Percentiles rank a stretch among this genome's conserved stretches.
These are phyloP conservation scores for Boloria euphrosyne DNA, from an alignment of 2,888 invertebrate genomes.

Conservation along the genomic window DNA sequence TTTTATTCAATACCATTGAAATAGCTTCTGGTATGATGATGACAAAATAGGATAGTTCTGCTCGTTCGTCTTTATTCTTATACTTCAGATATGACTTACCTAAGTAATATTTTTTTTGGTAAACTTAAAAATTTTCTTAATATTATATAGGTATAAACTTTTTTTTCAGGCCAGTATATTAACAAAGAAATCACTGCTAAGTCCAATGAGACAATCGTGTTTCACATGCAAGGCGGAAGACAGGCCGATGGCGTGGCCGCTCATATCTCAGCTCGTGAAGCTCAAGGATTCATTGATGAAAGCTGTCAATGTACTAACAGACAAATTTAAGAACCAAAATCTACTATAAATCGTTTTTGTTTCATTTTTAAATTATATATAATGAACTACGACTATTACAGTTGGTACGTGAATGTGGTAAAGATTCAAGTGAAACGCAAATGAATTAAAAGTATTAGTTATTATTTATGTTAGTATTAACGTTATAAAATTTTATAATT, in stretches of 20 bases:
- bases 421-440: no score
- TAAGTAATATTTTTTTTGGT: not conserved
- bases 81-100: no score
- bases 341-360: conserved; percentile 14
- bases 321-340: conserved; percentile 48
- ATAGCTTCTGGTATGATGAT: no score
- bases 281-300: conserved; percentile 62
- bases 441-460: no score
- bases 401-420: no score
- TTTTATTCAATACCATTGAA: no score
- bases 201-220: conserved; percentile 55
- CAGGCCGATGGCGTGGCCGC: conserved; percentile 61
- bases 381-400: no score
- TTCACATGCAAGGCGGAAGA: conserved; percentile 66
- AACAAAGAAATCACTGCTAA: conserved; percentile 55
- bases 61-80: no score
- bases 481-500: no score
- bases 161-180: conserved; percentile 62
- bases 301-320: conserved; percentile 53
- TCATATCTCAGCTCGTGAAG: conserved; percentile 58
- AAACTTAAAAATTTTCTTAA: not conserved
- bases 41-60: no score
- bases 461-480: no score
- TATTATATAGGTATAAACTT: not conserved
- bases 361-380: not conserved